Base-by-base conservation (phyloP, 2,888 invertebrate species). In the Sycophila texana region DNA sequence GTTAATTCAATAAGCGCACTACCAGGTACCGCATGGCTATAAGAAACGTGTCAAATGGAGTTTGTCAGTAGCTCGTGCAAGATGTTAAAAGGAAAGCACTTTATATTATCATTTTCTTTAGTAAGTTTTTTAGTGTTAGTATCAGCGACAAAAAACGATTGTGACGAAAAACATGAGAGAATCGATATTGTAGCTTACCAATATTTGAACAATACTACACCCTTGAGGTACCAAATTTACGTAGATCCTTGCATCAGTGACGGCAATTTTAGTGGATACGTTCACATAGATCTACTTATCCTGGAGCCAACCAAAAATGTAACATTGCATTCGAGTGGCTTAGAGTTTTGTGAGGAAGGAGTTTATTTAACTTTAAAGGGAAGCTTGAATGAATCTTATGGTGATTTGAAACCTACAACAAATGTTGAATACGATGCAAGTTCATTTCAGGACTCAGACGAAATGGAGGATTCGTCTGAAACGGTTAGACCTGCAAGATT, bases 321-420 rank as follows among this genome's bases (percentile, higher is more conserved):
- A 47, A 67, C 81, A 10, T 71, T 81, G 16, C 78, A 81, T 57
- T 68, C 81, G 16, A 73, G 66, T 14, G 70, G 76, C 2, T 26
- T 81, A 16, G 30, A 70, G 16, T 77, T 79, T 58, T 81, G 81
- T 22, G 79, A 81, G 53, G 79, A 81, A 60, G 79, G 79, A n/a
- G 77, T 81, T 55, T 81, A 84, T 77, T 83, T 83, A 51, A 83
- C 83, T 14, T 80, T 82, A 58, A 73, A 82, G 18, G 87, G 86
- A 12, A 83, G 83, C 58, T 61, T 79, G 0, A 77, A 30, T 20
- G 83, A 85, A 14, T 65, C 51, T 1, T 60, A 85, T 14, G 57
- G 74, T 20, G 83, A 85, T n/a, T 55, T 81, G n/a, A 60, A 79
- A 26, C 55, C 81, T 7, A 80, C 83, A 3, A 49, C 49, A 14